phyloP scores from a whole-genome alignment of 2,113 vertebrate genomes.

The Actinemys pallida region DNA sequence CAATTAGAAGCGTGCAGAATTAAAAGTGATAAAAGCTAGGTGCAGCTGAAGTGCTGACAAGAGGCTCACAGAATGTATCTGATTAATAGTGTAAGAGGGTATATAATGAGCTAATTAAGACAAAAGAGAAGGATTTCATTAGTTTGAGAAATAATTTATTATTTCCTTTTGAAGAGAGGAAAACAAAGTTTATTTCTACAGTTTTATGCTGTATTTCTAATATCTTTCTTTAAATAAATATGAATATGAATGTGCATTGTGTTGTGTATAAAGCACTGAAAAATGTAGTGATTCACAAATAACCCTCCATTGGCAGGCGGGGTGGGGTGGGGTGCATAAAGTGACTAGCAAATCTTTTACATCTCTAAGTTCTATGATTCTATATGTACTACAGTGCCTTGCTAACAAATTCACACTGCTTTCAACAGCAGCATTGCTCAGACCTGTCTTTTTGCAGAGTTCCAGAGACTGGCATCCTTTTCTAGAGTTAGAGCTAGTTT shows the following conservation, averaged over 20 bases:
- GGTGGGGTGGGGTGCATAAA: background rate
- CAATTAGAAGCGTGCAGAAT: background rate
- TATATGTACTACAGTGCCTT: background rate
- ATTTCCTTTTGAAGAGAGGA: background rate
- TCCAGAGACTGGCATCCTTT: background rate
- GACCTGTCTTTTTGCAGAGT: background rate
- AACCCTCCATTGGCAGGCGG: background rate
- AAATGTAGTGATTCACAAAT: background rate
- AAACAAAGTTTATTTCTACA: background rate
- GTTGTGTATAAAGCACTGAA: background rate
- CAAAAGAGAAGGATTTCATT: background rate
- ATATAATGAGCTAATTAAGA: background rate
- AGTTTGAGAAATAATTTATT: background rate
- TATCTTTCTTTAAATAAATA: background rate
- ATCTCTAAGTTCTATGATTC: background rate
- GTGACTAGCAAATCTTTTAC: background rate
- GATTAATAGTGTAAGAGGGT: background rate
- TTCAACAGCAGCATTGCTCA: background rate
- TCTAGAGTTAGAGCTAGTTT: background rate
- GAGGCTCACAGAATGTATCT: background rate
- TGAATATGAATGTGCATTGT: background rate
- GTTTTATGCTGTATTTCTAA: background rate
- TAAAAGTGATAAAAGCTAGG: background rate
- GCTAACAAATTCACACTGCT: background rate
- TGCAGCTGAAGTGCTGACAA: background rate